Evolutionary conservation across 2,113 vertebrate species (phyloP).

Genomic region (Eira barbara): DNA sequence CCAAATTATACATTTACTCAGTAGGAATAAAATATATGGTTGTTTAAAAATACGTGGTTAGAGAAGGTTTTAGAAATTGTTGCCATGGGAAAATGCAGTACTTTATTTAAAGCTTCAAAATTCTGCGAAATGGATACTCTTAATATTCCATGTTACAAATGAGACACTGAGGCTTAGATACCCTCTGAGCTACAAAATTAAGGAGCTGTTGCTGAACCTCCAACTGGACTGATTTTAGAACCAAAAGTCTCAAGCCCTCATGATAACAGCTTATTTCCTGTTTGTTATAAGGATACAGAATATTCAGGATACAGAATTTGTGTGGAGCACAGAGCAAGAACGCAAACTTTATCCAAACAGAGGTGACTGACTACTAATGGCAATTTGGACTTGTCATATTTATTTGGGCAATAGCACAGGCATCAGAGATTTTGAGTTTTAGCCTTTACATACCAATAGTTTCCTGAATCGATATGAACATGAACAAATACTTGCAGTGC

Average conservation of each 20-base stretch:
- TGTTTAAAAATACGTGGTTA: slow-evolving; percentile 25
- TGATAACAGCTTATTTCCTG: neutral
- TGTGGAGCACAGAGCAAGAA: neutral
- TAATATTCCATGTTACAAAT: neutral
- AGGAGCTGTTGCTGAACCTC: neutral
- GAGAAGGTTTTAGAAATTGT: neutral
- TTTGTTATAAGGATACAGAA: neutral
- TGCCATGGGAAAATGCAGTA: neutral
- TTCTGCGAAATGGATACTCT: neutral
- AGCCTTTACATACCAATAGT: neutral
- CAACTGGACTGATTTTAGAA: neutral
- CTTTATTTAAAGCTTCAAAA: slow-evolving; percentile 16
- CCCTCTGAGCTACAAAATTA: neutral
- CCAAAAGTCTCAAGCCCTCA: neutral
- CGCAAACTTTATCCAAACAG: neutral
- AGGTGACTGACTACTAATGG: neutral
- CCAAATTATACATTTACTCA: neutral
- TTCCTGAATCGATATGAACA: neutral
- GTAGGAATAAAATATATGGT: neutral
- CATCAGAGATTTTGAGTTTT: neutral
- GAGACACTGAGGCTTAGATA: neutral
- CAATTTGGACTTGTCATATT: neutral
- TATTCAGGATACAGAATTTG: neutral
- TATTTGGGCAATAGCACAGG: neutral
- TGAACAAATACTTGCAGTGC: neutral